Percentiles rank a stretch among this genome's conserved stretches.
Evolutionary conservation across 2,797 vertebrate species (phyloP).

Genomic region (Xenentodon cancila): DNA sequence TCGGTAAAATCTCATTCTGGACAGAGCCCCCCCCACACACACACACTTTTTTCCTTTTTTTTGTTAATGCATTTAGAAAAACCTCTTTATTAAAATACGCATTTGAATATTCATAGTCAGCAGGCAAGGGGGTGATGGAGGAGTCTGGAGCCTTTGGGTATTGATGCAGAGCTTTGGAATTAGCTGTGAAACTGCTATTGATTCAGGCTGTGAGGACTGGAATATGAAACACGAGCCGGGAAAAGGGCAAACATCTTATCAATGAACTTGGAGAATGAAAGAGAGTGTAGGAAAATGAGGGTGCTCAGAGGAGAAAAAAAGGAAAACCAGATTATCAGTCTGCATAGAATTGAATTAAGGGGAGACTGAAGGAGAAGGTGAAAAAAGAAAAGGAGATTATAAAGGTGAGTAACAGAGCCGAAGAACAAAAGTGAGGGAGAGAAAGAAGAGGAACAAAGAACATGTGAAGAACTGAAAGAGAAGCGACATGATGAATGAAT

Average conservation of each 20-base stretch:
- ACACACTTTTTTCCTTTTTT: slow-evolving; percentile 23
- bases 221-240: slow-evolving; percentile 68
- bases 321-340: slow-evolving; percentile 66
- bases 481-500: slow-evolving; percentile 22
- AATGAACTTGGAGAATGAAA: slow-evolving; percentile 68
- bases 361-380: slow-evolving; percentile 54
- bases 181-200: slow-evolving; percentile 74
- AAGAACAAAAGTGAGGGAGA: slow-evolving; percentile 49
- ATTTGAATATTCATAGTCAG: slow-evolving; percentile 76
- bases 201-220: slow-evolving; percentile 71
- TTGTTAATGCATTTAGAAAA: slow-evolving; percentile 68
- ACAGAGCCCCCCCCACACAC: slow-evolving; percentile 20
- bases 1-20: slow-evolving; percentile 41
- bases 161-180: slow-evolving; percentile 75
- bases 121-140: slow-evolving; percentile 53
- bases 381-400: slow-evolving; percentile 61
- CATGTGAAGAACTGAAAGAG: slow-evolving; percentile 14
- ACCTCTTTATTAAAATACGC: slow-evolving; percentile 62
- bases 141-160: slow-evolving; percentile 61
- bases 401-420: slow-evolving; percentile 33
- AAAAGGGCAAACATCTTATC: slow-evolving; percentile 66
- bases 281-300: slow-evolving; percentile 36
- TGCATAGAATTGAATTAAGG: slow-evolving; percentile 72
- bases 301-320: slow-evolving; percentile 31
- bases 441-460: slow-evolving; percentile 40